Evolutionary conservation across 2,797 vertebrate species (phyloP).

Genomic region (Halcyon chelicuti): DNA sequence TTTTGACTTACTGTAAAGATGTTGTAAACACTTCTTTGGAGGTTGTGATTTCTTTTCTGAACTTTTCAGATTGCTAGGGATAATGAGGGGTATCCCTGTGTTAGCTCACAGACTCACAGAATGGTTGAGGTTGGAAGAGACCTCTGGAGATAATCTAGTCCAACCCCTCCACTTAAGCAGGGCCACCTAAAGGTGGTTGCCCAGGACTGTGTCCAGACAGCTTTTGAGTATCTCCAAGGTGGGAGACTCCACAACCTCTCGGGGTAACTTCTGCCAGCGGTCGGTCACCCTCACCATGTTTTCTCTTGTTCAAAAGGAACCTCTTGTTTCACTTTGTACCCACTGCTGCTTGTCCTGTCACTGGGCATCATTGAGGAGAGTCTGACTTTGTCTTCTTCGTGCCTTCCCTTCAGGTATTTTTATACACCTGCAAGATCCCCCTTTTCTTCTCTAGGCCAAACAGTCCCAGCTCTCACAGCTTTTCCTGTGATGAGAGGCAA

Average conservation of each 20-base stretch:
- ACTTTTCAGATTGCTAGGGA: neutral
- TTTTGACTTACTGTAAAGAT: neutral
- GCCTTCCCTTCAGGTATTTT: neutral
- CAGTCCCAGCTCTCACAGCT: neutral
- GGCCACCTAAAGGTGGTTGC: neutral
- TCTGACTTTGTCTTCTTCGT: neutral
- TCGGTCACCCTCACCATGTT: fast-evolving
- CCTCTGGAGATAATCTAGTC: neutral
- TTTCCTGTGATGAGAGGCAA: neutral
- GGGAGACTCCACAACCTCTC: neutral
- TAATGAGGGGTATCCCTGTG: neutral
- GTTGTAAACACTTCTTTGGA: neutral
- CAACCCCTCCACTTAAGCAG: neutral
- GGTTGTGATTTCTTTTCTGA: neutral
- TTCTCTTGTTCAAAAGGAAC: neutral
- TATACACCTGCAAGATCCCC: neutral
- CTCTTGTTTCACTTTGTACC: neutral
- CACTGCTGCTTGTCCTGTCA: neutral
- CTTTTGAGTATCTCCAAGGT: neutral
- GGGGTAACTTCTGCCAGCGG: neutral
- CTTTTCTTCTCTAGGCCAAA: neutral
- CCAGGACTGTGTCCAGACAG: neutral
- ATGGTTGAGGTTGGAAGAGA: neutral
- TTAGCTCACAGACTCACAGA: neutral
- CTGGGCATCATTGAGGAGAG: neutral